Evolutionary conservation across 2,797 vertebrate species (phyloP), one percentile per base, ranked within the genome.

Genomic region (Smutsia temminckii): DNA sequence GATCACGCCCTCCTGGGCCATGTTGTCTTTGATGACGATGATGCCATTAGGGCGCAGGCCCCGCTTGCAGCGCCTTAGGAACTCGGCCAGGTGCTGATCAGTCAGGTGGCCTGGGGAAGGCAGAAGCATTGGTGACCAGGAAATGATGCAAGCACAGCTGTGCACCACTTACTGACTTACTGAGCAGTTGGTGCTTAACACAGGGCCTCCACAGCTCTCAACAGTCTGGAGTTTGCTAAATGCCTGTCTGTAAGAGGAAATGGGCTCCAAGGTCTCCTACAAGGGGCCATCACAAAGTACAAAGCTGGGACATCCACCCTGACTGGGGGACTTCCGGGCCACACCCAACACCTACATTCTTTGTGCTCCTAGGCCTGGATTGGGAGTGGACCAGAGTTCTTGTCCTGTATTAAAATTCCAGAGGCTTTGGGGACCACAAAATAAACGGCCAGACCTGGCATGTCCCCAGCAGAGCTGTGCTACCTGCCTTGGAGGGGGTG

Each of bases 1-100:
- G 89, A 99, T 98, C 88, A 99, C 99, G 0, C 99, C 99, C 92
- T 99, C 99, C 64, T 99, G 99, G 0, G 99, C 99, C 98, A 99
- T 99, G 95, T 99, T 99, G 98, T 99, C 99, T 97, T 99, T 99
- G 98, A 99, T 99, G 95, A 99, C 98, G 0, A 99, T 97, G 18
- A 99, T 98, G 89, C 99, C 99, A 0, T 99, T 99, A 61, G 99
- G 99, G 37, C 98, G 98, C 85, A 99, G 98, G 6, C 99, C 99
- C 0, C 96, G 97, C 18, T 98, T 98, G 94, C 99, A 99, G n/a
- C 99, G 99, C 74, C 97, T 98, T 97, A 99, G 98, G 98, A 99
- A 99, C 74, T 98, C 98, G 0, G 99, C 98, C 94, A 99, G 98
- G 97, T 99, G 99, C 46, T 98, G 98, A 12, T 99, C 99, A 0